Evolutionary conservation across 2,113 vertebrate species (phyloP), one percentile per base, ranked within the genome.

Genomic region (Galemys pyrenaicus): DNA sequence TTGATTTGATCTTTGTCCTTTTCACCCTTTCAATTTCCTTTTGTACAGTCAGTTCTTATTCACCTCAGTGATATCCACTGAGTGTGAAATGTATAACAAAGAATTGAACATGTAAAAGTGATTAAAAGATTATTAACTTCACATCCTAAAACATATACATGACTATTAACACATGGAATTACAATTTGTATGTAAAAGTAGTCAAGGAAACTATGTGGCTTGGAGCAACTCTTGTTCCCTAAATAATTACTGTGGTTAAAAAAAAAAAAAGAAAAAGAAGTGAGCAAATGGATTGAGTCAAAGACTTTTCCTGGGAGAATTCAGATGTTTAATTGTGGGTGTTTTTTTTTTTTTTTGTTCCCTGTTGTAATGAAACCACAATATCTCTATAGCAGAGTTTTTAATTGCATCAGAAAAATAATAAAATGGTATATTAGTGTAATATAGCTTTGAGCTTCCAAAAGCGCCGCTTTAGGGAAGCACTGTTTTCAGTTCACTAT

Each of bases 1-100:
- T 93, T 94, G 84, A 96, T 20, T 91, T 93, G 74, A 89, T 95
- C 92, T 95, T 96, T 97, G 96, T 93, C 92, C 92, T 95, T 96
- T 97, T 97, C 74, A 94, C 74, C 89, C 56, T 95, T 95, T 95
- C 39, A 84, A 51, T 95, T 85, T 95, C 73, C 65, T 89, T 93
- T 91, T 91, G 46, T 91, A 89, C 54, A 96, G 16, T 91, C 54
- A 56, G 35, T 93, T 85, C 35, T 88, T 85, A 88, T 82, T 94
- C 28, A 86, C 28, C 1, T 94, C 62, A 78, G 54, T 91, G 62
- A 93, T 88, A 85, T 46, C 46, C 46, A 58, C 0, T 94, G 73
- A 91, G 58, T 94, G 19, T 73, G 46, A 84, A 91, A 94, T 41
- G 15, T 56, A 22, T 77, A 79, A 85, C 8, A 35, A 82, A 94